phyloP scores from a whole-genome alignment of 2,888 invertebrate genomes.

The Uloborus plumipes region DNA sequence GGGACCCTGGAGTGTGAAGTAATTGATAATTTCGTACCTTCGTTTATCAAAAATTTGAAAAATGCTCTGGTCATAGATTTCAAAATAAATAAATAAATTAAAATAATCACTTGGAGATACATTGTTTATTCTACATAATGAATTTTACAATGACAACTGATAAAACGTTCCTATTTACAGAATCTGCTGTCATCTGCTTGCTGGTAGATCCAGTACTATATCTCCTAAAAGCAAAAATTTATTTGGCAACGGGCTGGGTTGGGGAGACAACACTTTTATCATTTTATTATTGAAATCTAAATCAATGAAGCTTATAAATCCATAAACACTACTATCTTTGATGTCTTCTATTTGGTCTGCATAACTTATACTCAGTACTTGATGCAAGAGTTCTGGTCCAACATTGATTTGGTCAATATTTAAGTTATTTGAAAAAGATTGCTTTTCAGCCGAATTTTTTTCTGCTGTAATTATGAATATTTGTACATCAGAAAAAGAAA shows the following conservation, averaged over 20 bases:
- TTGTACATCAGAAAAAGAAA: conserved; percentile 89
- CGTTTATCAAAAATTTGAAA: no score
- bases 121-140: no score
- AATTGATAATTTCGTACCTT: no score
- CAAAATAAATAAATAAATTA: no score
- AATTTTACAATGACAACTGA: no score
- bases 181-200: neutral
- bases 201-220: conserved; percentile 81
- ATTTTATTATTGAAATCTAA: conserved; percentile 89
- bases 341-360: conserved; percentile 85
- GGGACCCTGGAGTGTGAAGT: no score
- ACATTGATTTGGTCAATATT: conserved; percentile 87
- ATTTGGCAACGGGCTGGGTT: conserved; percentile 91
- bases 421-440: neutral
- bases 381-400: conserved; percentile 70
- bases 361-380: conserved; percentile 44
- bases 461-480: conserved; percentile 78
- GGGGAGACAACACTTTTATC: conserved; percentile 92
- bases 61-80: no score
- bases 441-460: neutral
- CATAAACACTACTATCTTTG: conserved; percentile 87
- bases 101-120: no score
- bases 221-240: conserved; percentile 89
- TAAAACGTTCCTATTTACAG: no score
- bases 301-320: conserved; percentile 88